Percentiles rank a stretch among this genome's conserved stretches.
Conservation (phyloP, 2,113 vertebrate species). For the Choloepus hoffmanni region DNA sequence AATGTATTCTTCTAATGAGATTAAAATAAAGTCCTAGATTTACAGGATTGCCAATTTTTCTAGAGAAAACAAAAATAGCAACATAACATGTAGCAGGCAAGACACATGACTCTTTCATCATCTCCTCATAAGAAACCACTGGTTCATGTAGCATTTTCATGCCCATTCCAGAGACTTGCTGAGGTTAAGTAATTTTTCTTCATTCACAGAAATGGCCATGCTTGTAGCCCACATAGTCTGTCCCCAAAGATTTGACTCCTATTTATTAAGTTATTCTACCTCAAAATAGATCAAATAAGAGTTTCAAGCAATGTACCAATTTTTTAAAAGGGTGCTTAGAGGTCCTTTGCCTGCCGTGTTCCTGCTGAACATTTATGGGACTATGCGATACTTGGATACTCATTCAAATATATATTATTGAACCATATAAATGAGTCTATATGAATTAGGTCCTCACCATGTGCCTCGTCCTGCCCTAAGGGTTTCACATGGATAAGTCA, state of each 20-base stretch:
- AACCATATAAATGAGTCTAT: neutral
- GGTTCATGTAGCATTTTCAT: neutral
- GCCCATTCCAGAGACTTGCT: neutral
- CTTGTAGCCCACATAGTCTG: neutral
- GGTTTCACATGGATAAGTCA: neutral
- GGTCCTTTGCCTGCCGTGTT: neutral
- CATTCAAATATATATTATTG: neutral
- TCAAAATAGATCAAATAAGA: neutral
- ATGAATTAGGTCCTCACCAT: neutral
- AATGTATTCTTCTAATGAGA: neutral
- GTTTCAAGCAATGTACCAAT: neutral
- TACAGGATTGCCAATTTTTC: neutral
- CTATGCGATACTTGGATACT: neutral
- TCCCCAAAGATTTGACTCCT: neutral
- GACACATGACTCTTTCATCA: neutral
- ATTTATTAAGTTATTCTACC: neutral
- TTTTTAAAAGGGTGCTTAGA: neutral
- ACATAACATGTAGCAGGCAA: neutral
- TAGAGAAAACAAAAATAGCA: neutral
- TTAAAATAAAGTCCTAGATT: neutral
- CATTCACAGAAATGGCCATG: neutral
- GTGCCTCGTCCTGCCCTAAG: neutral
- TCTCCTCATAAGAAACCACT: neutral
- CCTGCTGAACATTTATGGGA: neutral
- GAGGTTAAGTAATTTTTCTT: neutral